These are phyloP conservation scores for Ailurus styani DNA, from an alignment of 2,113 vertebrate species.

Conservation along the genomic window DNA sequence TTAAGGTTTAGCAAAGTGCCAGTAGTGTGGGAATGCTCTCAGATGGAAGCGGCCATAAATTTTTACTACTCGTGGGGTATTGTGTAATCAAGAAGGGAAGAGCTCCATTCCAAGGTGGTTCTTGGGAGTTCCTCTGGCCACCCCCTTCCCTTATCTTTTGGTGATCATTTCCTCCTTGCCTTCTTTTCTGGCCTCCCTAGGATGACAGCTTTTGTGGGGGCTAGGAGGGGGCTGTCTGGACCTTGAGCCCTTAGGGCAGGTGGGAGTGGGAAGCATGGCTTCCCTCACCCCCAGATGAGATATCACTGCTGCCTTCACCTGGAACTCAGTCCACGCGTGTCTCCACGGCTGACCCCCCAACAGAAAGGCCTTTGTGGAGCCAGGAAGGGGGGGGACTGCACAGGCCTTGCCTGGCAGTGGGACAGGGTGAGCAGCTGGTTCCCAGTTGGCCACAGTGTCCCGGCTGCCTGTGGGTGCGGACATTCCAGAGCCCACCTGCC, in stretches of 20 bases:
- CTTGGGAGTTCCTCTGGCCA: not conserved
- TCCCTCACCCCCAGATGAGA: not conserved
- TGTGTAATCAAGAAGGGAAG: not conserved
- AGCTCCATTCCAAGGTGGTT: constrained; percentile 9
- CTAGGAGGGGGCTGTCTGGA: not conserved
- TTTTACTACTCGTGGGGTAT: not conserved
- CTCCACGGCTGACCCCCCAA: not conserved
- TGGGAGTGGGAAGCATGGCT: not conserved
- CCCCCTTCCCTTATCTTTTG: not conserved
- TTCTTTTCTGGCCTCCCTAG: not conserved
- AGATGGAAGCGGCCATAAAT: not conserved
- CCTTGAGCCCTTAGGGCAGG: not conserved
- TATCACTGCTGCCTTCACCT: not conserved
- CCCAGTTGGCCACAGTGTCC: constrained; percentile 34
- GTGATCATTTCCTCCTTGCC: not conserved
- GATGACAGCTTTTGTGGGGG: not conserved
- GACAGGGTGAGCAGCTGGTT: constrained; percentile 46
- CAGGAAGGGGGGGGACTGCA: not conserved
- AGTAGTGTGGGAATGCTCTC: not conserved
- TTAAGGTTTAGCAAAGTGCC: not conserved
- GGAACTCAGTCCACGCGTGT: not conserved
- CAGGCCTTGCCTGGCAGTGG: not conserved
- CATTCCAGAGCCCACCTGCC: constrained; percentile 54
- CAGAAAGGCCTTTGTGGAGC: constrained; percentile 42
- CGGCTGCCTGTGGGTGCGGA: not conserved